A percentile compares a stretch with the other conserved stretches of the same genome.
Conservation (phyloP, 2,113 vertebrate species). For the Carlito syrichta region DNA sequence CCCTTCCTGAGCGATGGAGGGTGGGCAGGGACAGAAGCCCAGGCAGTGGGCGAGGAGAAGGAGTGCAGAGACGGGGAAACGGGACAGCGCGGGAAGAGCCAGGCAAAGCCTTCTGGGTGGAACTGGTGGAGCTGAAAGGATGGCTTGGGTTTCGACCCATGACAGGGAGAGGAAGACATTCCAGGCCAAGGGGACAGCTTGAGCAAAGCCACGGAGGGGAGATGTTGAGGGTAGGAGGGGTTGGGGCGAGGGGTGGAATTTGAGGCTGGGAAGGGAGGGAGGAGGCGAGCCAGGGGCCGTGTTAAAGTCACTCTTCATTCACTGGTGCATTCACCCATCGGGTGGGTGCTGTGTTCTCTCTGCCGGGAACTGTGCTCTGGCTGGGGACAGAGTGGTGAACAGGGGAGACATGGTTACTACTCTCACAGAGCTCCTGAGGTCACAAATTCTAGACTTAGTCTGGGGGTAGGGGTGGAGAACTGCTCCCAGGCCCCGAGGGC, state of each 20-base stretch:
- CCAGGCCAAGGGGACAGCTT: not conserved
- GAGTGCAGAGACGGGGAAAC: not conserved
- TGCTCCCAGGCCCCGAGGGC: not conserved
- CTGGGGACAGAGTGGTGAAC: not conserved
- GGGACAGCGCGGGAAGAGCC: too few species aligned
- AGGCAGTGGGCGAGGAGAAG: not conserved
- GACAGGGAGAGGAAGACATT: not conserved
- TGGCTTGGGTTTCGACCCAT: not conserved
- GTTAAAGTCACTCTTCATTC: not conserved
- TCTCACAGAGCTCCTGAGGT: not conserved
- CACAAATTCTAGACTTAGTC: not conserved
- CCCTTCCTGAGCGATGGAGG: not conserved
- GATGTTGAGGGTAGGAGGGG: not conserved
- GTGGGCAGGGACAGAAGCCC: not conserved
- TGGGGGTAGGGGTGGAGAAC: not conserved
- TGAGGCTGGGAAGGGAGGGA: not conserved
- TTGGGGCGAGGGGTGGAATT: not conserved
- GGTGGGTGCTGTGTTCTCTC: not conserved
- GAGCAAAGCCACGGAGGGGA: not conserved
- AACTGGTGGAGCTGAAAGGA: not conserved
- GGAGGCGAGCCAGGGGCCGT: not conserved
- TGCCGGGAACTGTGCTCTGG: not conserved
- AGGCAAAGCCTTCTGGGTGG: not conserved
- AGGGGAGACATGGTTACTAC: not conserved
- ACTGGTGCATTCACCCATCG: rapidly evolving